phyloP scores from a whole-genome alignment of 1,140 invertebrate genomes.

The Megalopta genalis region DNA sequence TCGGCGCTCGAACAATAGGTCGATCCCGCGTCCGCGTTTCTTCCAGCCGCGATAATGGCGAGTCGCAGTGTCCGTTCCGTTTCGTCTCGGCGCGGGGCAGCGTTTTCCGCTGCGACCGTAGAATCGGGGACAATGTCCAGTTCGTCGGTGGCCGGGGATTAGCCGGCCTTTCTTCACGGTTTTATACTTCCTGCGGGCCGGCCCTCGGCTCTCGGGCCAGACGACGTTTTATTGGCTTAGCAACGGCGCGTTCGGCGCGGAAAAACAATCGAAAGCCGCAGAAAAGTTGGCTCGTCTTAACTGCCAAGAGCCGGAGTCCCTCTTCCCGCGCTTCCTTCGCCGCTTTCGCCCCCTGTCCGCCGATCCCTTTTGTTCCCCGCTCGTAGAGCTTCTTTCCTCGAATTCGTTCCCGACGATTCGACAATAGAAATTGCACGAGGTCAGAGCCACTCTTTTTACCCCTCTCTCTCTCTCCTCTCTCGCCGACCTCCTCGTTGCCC shows the following conservation, averaged over 20 bases:
- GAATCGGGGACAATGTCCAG: conserved; percentile 21
- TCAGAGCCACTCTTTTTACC: conserved; percentile 38
- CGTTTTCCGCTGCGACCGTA: not conserved
- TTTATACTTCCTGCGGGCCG: conserved; percentile 7
- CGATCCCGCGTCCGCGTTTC: not conserved
- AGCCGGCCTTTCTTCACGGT: conserved; percentile 14
- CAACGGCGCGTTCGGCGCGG: conserved; percentile 31
- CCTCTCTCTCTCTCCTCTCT: not conserved
- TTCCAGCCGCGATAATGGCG: not conserved
- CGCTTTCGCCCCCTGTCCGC: conserved; percentile 48
- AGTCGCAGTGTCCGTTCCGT: not conserved
- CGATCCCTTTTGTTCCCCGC: conserved; percentile 38
- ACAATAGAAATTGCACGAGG: conserved; percentile 65
- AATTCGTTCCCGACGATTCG: conserved; percentile 50
- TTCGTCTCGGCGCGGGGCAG: not conserved
- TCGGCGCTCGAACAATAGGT: not conserved
- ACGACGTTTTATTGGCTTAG: conserved; percentile 53
- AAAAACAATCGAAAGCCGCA: conserved; percentile 64
- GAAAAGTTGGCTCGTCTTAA: conserved; percentile 67
- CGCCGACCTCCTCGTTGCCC: conserved; percentile 2
- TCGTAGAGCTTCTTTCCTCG: conserved; percentile 48
- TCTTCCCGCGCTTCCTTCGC: conserved; percentile 16
- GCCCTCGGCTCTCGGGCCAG: not conserved
- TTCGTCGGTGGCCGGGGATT: conserved; percentile 17
- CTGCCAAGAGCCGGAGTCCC: conserved; percentile 30